Evolutionary conservation across 2,797 vertebrate species (phyloP), one percentile per base, ranked within the genome.

Genomic region (Loris lydekkerianus): DNA sequence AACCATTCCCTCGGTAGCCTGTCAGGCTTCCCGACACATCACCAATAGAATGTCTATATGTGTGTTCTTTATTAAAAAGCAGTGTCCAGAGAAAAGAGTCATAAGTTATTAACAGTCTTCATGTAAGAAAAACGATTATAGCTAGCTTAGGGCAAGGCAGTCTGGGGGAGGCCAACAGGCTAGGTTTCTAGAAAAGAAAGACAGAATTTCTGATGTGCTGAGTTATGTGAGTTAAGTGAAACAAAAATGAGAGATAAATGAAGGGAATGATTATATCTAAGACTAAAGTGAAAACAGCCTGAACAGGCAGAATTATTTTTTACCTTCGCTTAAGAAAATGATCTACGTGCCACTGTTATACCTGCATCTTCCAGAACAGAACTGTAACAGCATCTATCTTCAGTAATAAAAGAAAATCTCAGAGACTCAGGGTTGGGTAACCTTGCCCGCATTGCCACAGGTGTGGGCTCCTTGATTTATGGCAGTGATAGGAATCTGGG

Each of bases 381-480:
- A 80, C n/a, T 77, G 23, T 77, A 65, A 93, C 5, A 4, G 15
- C 49, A 93, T 86, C 43, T 29, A 86, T 89, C 63, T 75, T 96
- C 58, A 56, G 9, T 75, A 49, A 83, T 83, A 82, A 92, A 77
- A 92, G 20, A 18, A 81, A 88, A 70, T 13, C 58, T 94, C 76
- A 56, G 60, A 83, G 73, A 78, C 18, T 91, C 43, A 7, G 77
- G 80, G 20, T 67, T 96, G 80, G 72, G 65, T 89, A 94, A 91
- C 4, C 23, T 89, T 81, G 60, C 83, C 49, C 31, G 93, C 31
- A 31, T 60, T 94, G 34, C 58, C 61, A 82, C 76, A 82, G 69
- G 60, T 23, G 9, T 58, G 21, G 70, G 86, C 93, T 97, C 58
- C 78, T 53, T 93, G 97, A 97, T 97, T 97, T 94, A 97, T 58